These are phyloP conservation scores for Xestia c-nigrum DNA, from an alignment of 2,888 invertebrate genomes.

Conservation along the genomic window DNA sequence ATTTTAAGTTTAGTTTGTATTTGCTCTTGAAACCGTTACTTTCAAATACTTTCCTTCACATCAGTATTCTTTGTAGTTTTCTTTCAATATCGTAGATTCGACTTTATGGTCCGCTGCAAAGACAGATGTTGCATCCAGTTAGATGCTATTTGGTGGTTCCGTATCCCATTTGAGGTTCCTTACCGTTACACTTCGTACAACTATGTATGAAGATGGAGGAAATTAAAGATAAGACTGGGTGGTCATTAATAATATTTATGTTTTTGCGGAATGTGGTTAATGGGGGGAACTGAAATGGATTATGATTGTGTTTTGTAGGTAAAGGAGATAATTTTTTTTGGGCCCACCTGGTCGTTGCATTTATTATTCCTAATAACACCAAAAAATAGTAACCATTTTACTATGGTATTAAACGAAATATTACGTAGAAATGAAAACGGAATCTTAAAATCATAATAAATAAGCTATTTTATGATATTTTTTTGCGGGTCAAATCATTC, in stretches of 20 bases:
- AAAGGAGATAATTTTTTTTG: too few relatives aligned
- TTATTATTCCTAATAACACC: too few relatives aligned
- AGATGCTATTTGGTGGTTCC: constrained; percentile 34
- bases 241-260: constrained; percentile 31
- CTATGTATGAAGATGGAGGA: constrained; percentile 8
- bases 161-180: constrained; percentile 18
- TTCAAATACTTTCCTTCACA: constrained; percentile 21
- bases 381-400: too few relatives aligned
- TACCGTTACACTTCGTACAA: background rate
- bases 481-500: too few relatives aligned
- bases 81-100: constrained; percentile 46
- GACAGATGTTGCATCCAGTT: constrained; percentile 46
- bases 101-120: constrained; percentile 51
- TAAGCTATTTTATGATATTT: too few relatives aligned
- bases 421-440: too few relatives aligned
- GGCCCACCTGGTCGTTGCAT: too few relatives aligned
- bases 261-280: background rate
- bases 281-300: constrained; percentile 7
- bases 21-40: constrained; percentile 13
- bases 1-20: background rate
- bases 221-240: constrained; percentile 14
- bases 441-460: too few relatives aligned
- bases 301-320: background rate
- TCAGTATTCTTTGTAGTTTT: constrained; percentile 27
- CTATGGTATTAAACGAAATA: too few relatives aligned